Evolutionary conservation across 2,888 invertebrate genomes (phyloP), one percentile per base, ranked within the genome.

Genomic region (Yponomeuta malinellus): DNA sequence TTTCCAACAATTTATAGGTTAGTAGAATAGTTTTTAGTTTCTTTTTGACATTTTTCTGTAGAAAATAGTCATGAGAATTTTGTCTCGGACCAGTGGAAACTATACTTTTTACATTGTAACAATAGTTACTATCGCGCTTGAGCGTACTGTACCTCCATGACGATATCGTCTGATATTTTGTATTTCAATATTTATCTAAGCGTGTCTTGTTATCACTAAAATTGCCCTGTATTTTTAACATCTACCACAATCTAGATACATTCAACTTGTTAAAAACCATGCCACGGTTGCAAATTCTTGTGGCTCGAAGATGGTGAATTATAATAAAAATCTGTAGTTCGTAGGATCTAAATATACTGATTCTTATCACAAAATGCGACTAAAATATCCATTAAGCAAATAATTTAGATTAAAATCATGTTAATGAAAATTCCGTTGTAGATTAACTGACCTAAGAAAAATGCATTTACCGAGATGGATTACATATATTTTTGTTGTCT

Each of bases 11-110:
- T 33, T 48, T 52, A 8, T 83, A 83, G 82, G 83, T 85, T 88
- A 80, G 78, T 85, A 86, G 81, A 81, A 67, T 78, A 78, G 78
- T 74, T 84, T 83, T 77, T 63, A 63, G 33, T 76, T 78, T 79
- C 78, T 83, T 88, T 89, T 87, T 80, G 83, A 86, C 80, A 76
- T 83, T 77, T 86, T 86, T 86, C 80, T 84, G 82, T 82, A 82
- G 79, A 75, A 78, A 67, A 59, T 59, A 59, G 52, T 1, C 33
- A 65, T 65, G 65, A 65, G 65, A 29, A 67, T 64, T 64, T 64
- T 15, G 67, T 67, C 67, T 67, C 67, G 52, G 68, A 68, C 48
- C 68, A 68, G 68, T 68, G 68, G 23, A 68, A 68, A n/a, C 23
- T 31, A 48, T 1, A 68, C 23, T 10, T 23, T 29, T 10, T 68